Evolutionary conservation across 2,888 invertebrate species (phyloP), one percentile per base, ranked within the genome.

Genomic region (Drosophila maculinotata): DNA sequence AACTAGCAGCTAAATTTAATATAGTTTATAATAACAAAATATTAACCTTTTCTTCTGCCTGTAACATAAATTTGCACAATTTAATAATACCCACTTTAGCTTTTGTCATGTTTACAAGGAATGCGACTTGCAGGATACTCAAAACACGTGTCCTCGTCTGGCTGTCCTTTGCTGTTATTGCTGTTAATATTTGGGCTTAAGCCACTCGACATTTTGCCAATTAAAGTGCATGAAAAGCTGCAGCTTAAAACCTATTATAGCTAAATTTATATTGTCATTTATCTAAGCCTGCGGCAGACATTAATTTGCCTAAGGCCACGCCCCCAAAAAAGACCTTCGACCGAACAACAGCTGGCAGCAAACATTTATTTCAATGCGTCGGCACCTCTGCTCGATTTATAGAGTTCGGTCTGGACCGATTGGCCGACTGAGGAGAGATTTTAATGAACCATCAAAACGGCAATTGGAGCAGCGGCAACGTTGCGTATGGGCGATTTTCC

Each of bases 401-500:
- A 66, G 56, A 57, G 60, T 45, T 54, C 30, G 30, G 26, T 38
- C 9, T 57, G 51, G 41, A 57, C 23, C 31, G 47, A 41, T 25
- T 47, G 68, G 72, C 51, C 51, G 44, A 54, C 59, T 36, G 68
- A 58, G 49, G 81, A 56, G 31, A 42, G 57, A 67, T 78, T 82
- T 85, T 67, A 81, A 85, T 82, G 80, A 79, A 67, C 79, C 86
- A 81, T 82, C 86, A 71, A 85, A 71, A 57, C 20, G 64, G 66
- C 76, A 71, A 82, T 81, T 69, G 85, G 23, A 49, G 54, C 53
- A 38, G 45, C 53, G 66, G 17, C 79, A 78, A 53, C 86, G 79
- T 75, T 85, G 88, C 87, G 80, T 81, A 82, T 85, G 88, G 71
- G 65, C 53, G 79, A 85, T 79, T 85, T 71, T 41, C 39, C 41